phyloP scores from a whole-genome alignment of 2,113 vertebrate genomes.

The Eonycteris spelaea region DNA sequence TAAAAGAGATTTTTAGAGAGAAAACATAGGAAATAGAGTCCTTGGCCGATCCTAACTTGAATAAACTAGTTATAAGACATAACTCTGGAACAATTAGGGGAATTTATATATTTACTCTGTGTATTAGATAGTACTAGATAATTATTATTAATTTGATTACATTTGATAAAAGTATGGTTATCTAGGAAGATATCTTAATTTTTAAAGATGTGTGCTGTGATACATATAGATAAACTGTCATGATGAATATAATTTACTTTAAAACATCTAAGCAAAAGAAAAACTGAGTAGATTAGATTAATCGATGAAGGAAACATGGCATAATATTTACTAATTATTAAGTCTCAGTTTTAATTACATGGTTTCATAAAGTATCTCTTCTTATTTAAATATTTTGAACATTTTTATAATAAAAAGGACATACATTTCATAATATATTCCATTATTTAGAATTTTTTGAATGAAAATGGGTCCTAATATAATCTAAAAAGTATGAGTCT shows the following conservation, averaged over 20 bases:
- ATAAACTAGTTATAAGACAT: neutral
- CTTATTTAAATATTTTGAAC: neutral
- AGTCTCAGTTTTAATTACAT: conserved; percentile 1
- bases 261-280: neutral
- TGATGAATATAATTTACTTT: neutral
- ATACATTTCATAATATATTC: neutral
- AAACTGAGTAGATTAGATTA: neutral
- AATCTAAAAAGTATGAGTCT: neutral
- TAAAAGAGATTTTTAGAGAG: neutral
- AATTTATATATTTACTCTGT: neutral
- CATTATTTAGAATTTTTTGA: neutral
- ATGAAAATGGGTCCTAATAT: neutral
- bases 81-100: neutral
- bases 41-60: neutral
- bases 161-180: neutral
- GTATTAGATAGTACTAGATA: neutral
- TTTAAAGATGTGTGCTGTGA: neutral
- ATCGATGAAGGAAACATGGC: neutral
- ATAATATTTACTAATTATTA: neutral
- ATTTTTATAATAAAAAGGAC: neutral
- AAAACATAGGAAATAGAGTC: neutral
- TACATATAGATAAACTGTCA: neutral
- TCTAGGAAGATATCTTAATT: neutral
- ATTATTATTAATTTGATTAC: neutral
- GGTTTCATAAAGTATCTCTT: neutral